These are phyloP conservation scores for Lathamus discolor DNA, from an alignment of 2,113 vertebrate species.

Conservation along the genomic window DNA sequence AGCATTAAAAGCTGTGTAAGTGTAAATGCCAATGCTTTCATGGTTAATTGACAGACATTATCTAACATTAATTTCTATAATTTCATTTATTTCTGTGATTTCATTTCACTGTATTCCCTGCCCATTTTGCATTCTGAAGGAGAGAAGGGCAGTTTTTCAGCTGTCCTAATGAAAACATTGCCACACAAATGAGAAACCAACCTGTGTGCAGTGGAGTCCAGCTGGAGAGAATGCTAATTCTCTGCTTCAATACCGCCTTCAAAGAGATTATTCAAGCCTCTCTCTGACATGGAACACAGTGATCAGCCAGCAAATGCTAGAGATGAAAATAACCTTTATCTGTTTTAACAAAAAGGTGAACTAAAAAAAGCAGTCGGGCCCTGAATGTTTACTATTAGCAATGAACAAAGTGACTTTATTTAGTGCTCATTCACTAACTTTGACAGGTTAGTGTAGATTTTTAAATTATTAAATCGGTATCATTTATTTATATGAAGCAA, in stretches of 20 bases:
- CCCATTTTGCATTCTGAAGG: conserved; percentile 48
- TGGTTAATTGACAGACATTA: neutral
- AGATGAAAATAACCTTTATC: conserved; percentile 75
- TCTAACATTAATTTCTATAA: neutral
- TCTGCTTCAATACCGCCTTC: conserved; percentile 65
- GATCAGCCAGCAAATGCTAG: conserved; percentile 69
- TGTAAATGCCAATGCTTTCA: neutral
- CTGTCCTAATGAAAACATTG: conserved; percentile 48
- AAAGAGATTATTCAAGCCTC: conserved; percentile 73
- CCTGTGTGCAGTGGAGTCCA: conserved; percentile 55
- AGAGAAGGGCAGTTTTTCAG: conserved; percentile 47
- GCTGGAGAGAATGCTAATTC: conserved; percentile 72
- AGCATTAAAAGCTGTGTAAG: neutral
- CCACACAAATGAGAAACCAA: conserved; percentile 58
- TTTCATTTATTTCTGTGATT: neutral
- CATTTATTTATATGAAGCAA: neutral
- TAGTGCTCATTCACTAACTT: neutral
- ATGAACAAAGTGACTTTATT: conserved; percentile 24
- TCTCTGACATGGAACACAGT: conserved; percentile 71
- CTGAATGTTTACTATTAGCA: conserved; percentile 54
- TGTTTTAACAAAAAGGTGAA: conserved; percentile 63
- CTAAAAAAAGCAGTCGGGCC: conserved; percentile 49
- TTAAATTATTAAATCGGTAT: neutral
- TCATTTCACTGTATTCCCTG: neutral
- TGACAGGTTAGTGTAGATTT: neutral